Evolutionary conservation across 2,797 vertebrate genomes (phyloP), one percentile per base, ranked within the genome.

Genomic region (Silurus aristotelis): DNA sequence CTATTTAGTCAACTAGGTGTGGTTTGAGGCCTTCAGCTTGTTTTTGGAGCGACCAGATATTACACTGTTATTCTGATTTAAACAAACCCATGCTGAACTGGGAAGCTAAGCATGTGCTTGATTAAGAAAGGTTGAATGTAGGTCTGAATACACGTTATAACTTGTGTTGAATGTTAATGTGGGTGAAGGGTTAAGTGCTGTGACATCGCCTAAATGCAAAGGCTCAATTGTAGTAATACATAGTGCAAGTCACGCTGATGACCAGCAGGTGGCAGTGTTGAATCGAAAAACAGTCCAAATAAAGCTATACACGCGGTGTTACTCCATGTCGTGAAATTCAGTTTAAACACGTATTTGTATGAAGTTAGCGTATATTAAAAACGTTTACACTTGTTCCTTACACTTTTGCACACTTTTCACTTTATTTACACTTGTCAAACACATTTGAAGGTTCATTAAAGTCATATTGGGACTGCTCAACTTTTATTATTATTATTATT

Each of bases 261-360:
- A 52, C 73, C 87, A 85, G 75, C 67, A 84, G 87, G 63, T 79
- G 87, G n/a, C 87, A 82, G 84, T 86, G 85, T 84, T 81, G 82
- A 27, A 61, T 60, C 20, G 82, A 0, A 48, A 73, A 80, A 46
- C 1, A 61, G 6, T 6, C 60, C 22, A 58, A 19, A 25, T 22
- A 19, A 61, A 38, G 22, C 63, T 27, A 1, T 10, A 31, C 14
- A 4, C 7, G 12, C 19, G 1, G 43, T 2, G 10, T 25, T 48
- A 15, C 31, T 14, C n/a, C 48, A 52, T 10, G 22, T 15, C 0
- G 46, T 38, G 38, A 55, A 55, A 76, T 76, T 76, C 17, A 31
- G 10, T 5, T 31, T n/a, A 61, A 20, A 7, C 12, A 13, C 6
- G 2, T 0, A 80, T 68, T 25, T 64, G 13, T 20, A n/a, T 19